A percentile compares a stretch with the other conserved stretches of the same genome.
Evolutionary conservation across 2,113 vertebrate species (phyloP).

Genomic region (Nansenia antarctica): DNA sequence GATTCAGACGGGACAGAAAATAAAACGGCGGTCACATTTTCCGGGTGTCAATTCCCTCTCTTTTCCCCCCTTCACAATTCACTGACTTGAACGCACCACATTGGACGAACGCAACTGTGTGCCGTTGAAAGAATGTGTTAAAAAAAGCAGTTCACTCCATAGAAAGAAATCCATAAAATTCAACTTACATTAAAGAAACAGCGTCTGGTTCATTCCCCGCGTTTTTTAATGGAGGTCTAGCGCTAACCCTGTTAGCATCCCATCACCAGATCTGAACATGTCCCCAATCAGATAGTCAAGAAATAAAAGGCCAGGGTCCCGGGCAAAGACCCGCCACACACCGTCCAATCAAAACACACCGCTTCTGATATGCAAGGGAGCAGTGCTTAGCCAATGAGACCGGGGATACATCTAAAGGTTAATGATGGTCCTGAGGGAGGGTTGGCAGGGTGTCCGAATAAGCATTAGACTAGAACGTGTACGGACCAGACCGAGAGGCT

Average conservation of each 20-base stretch:
- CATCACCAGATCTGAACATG: neutral
- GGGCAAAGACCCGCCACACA: neutral
- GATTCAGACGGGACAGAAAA: too few species aligned
- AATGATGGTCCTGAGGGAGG: constrained; percentile 28
- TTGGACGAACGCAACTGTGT: neutral
- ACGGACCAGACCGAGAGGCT: constrained; percentile 16
- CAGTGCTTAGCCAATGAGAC: constrained; percentile 11
- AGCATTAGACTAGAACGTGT: neutral
- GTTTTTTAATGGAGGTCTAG: neutral
- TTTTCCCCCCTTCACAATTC: too few species aligned
- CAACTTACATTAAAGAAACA: neutral
- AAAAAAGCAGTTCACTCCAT: too few species aligned
- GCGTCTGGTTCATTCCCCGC: constrained; percentile 1
- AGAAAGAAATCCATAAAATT: neutral
- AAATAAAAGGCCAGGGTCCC: neutral
- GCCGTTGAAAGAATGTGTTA: neutral
- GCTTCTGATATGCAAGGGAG: neutral
- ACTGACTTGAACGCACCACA: neutral
- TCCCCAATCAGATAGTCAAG: neutral
- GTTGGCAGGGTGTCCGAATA: constrained; percentile 8
- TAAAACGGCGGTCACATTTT: too few species aligned
- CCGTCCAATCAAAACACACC: neutral
- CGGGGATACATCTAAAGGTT: constrained; percentile 38
- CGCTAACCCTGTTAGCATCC: neutral
- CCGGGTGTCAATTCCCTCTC: too few species aligned